Conservation (phyloP, 2,113 vertebrate genomes). For the Corythornis madagascariensis region DNA sequence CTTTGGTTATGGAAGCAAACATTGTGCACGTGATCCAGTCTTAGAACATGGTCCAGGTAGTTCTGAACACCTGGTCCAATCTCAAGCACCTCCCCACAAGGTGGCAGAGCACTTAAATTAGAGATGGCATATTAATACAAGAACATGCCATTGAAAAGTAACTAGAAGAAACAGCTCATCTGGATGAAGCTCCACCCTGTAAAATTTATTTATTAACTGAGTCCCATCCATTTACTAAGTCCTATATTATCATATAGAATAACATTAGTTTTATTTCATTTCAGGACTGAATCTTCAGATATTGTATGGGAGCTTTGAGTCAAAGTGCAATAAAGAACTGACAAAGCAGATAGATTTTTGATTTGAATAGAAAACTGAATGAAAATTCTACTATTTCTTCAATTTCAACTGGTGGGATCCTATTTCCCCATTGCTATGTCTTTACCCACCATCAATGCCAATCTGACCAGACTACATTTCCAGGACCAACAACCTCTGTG, state of each 20-base stretch:
- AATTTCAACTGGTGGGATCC: neutral
- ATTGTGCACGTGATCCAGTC: too few species aligned
- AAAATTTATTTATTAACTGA: neutral
- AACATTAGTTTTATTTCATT: neutral
- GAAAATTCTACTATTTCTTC: neutral
- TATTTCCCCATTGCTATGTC: neutral
- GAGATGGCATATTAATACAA: neutral
- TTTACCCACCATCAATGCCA: neutral
- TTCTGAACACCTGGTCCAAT: neutral
- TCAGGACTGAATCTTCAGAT: neutral
- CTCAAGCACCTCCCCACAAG: neutral
- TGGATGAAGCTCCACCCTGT: neutral
- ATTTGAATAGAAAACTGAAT: neutral
- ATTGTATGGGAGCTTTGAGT: neutral
- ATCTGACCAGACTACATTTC: neutral
- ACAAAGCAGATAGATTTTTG: neutral
- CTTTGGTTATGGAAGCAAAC: neutral
- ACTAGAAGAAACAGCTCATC: neutral
- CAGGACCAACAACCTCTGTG: neutral
- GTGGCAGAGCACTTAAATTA: neutral
- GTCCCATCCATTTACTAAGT: neutral
- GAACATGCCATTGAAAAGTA: neutral
- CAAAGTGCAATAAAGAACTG: neutral
- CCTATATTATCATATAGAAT: neutral
- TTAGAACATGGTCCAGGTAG: neutral